A percentile compares a stretch with the other conserved stretches of the same genome.
These are phyloP conservation scores for Barypeithes pellucidus DNA, from an alignment of 2,888 invertebrate genomes.

Conservation along the genomic window DNA sequence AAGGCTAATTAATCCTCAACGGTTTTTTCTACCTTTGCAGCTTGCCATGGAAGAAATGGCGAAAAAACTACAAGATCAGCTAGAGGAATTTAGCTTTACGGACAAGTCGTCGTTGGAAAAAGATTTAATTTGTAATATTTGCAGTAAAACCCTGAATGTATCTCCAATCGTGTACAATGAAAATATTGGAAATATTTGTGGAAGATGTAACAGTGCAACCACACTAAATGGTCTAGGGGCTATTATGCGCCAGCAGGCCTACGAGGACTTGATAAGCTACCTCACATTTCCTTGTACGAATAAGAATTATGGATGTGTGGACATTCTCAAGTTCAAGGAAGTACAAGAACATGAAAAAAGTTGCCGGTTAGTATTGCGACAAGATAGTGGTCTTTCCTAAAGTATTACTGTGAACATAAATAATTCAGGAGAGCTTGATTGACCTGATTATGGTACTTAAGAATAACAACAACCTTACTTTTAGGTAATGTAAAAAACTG, in stretches of 20 bases:
- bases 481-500: background rate
- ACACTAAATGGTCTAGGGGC: slow-evolving; percentile 28
- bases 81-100: slow-evolving; percentile 49
- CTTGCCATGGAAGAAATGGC: background rate
- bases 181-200: slow-evolving; percentile 52
- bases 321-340: slow-evolving; percentile 52
- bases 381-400: no score
- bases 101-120: slow-evolving; percentile 47
- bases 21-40: slow-evolving; percentile 1
- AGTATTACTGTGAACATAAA: no score
- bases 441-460: no score
- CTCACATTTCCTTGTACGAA: slow-evolving; percentile 58
- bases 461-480: no score
- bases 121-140: slow-evolving; percentile 52
- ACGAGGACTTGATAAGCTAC: slow-evolving; percentile 55
- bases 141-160: slow-evolving; percentile 54
- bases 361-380: slow-evolving; percentile 54
- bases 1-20: background rate
- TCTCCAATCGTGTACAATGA: slow-evolving; percentile 52
- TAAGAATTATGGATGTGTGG: slow-evolving; percentile 55
- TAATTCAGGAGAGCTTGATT: no score
- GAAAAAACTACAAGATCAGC: slow-evolving; percentile 11
- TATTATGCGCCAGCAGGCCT: slow-evolving; percentile 53
- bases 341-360: slow-evolving; percentile 55
- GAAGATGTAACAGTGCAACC: slow-evolving; percentile 51